Evolutionary conservation across 2,113 vertebrate species (phyloP).

Genomic region (Hippocampus mohnikei): DNA sequence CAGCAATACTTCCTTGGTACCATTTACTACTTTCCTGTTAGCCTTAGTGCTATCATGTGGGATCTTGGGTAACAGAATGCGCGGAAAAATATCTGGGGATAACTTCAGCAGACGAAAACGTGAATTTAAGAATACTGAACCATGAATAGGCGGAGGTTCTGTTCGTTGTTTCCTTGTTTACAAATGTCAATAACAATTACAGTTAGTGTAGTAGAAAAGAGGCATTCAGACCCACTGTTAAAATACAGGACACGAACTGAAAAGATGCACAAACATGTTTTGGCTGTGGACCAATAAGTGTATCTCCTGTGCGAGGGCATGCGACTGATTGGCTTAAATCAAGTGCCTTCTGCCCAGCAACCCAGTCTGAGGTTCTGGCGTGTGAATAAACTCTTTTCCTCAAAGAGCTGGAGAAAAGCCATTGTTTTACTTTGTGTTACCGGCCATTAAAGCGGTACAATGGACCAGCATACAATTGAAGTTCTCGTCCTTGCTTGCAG

Average conservation of each 20-base stretch:
- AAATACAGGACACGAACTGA: background rate
- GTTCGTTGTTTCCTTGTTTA: background rate
- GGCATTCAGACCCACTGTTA: too few relatives aligned
- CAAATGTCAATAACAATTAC: background rate
- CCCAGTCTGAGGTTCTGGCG: conserved; percentile 52
- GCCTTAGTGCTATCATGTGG: background rate
- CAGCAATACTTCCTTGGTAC: background rate
- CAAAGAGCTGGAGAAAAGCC: conserved; percentile 21
- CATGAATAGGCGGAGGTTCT: background rate
- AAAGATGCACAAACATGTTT: conserved; percentile 38
- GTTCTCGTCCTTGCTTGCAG: conserved; percentile 1
- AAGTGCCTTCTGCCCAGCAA: conserved; percentile 65
- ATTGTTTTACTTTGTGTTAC: conserved; percentile 25
- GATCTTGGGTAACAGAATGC: background rate
- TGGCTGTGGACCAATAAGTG: conserved; percentile 48
- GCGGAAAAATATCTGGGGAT: background rate
- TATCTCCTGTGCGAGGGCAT: conserved; percentile 30
- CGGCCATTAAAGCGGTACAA: conserved; percentile 19
- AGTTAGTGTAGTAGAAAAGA: background rate
- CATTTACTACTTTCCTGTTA: background rate
- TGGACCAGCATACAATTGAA: conserved; percentile 26
- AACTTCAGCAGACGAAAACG: background rate
- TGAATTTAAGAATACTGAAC: background rate
- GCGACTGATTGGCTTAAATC: conserved; percentile 52
- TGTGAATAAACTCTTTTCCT: conserved; percentile 45